These are phyloP conservation scores for Channa maculata DNA, from an alignment of 2,113 vertebrate genomes.

Conservation along the genomic window DNA sequence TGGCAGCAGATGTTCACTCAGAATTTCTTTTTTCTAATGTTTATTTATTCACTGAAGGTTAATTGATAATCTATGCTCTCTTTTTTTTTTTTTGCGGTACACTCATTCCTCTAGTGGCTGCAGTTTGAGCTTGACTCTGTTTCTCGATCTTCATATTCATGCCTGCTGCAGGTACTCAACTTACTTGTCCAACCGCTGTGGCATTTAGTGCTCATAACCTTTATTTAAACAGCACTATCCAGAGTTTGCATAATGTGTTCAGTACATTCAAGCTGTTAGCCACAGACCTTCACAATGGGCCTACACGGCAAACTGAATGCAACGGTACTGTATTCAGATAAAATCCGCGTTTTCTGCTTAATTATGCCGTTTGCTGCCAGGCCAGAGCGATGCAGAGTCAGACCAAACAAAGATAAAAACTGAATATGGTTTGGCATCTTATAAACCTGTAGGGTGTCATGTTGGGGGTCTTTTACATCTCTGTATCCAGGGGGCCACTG, in stretches of 20 bases:
- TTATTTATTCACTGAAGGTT: constrained; percentile 37
- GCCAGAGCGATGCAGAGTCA: too few relatives aligned
- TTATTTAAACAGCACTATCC: not conserved
- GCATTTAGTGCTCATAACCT: not conserved
- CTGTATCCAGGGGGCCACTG: too few relatives aligned
- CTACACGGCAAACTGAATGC: too few relatives aligned
- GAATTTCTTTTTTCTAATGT: constrained; percentile 21
- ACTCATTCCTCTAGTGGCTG: not conserved
- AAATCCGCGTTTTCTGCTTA: too few relatives aligned
- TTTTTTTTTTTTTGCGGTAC: constrained; percentile 19
- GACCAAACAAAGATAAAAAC: too few relatives aligned
- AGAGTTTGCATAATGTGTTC: not conserved
- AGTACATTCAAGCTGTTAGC: not conserved
- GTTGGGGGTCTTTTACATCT: too few relatives aligned
- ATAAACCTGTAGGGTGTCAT: too few relatives aligned
- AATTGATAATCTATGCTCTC: constrained; percentile 21
- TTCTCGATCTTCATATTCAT: not conserved
- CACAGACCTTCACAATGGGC: too few relatives aligned
- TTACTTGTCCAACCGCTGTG: constrained; percentile 1
- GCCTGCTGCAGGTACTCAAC: not conserved
- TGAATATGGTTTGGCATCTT: too few relatives aligned
- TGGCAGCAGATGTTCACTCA: constrained; percentile 44
- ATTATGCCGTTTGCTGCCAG: too few relatives aligned
- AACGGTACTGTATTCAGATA: too few relatives aligned
- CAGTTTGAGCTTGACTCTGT: constrained; percentile 4